phyloP scores from a whole-genome alignment of 64 coral and sea anemone species.

The Actinia equina region DNA sequence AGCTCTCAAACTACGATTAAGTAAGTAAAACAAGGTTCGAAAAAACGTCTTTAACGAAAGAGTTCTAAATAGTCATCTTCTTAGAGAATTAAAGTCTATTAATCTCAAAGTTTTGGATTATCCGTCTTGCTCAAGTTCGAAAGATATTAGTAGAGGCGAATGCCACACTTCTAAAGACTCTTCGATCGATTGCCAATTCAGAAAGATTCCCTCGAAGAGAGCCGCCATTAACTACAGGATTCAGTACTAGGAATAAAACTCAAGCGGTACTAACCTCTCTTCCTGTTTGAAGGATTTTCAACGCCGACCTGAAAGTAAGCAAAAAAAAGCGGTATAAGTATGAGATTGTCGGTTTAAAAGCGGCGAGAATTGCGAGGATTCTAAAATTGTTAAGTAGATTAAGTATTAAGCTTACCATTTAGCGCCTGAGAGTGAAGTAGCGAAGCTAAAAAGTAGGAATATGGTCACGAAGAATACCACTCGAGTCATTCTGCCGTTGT shows the following conservation, averaged over 20 bases:
- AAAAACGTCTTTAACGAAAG: background rate
- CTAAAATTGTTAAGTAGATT: background rate
- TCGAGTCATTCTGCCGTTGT: background rate
- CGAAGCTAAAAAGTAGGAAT: background rate
- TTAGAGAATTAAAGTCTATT: background rate
- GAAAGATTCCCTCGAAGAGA: background rate
- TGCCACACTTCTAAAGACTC: background rate
- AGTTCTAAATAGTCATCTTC: background rate
- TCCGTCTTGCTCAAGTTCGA: background rate
- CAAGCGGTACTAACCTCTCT: background rate
- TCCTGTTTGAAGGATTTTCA: conserved; percentile 15
- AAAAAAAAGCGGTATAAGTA: background rate
- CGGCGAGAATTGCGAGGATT: background rate
- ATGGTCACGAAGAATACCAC: background rate
- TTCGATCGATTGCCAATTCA: background rate
- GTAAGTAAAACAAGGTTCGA: background rate
- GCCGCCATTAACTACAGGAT: background rate
- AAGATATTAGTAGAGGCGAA: background rate
- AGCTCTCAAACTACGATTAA: too few species aligned
- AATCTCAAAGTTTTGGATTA: background rate
- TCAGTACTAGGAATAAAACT: background rate
- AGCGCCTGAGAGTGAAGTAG: background rate
- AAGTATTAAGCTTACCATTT: background rate
- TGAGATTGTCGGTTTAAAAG: background rate
- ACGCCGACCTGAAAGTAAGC: background rate